Conservation (phyloP, 2,797 vertebrate genomes). For the Lutjanus campechanus region DNA sequence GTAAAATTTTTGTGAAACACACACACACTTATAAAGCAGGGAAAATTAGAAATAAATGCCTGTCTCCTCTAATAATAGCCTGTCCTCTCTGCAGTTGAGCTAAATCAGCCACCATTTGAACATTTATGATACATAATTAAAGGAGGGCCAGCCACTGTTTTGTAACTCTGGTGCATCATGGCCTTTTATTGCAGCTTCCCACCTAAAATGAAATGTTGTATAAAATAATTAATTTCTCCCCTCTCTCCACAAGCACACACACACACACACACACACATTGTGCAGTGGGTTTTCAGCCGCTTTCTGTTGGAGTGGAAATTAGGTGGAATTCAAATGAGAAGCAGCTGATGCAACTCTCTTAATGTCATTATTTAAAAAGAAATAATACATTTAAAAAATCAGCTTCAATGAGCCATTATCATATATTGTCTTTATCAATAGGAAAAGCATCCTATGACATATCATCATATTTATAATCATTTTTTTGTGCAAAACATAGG, state of each 20-base stretch:
- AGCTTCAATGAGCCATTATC: not conserved
- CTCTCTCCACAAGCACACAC: not conserved
- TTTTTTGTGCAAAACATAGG: conserved; percentile 17
- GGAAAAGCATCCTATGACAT: not conserved
- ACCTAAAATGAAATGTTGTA: conserved; percentile 49
- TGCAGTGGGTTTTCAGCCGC: conserved; percentile 19
- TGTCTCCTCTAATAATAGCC: conserved; percentile 60
- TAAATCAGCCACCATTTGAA: conserved; percentile 61
- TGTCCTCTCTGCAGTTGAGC: conserved; percentile 41
- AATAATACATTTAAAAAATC: not conserved
- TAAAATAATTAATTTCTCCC: conserved; percentile 41
- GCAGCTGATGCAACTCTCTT: conserved; percentile 42
- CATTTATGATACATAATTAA: conserved; percentile 64
- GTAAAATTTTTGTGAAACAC: conserved; percentile 13
- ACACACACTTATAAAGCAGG: conserved; percentile 31
- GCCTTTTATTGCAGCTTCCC: conserved; percentile 39
- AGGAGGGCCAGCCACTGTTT: conserved; percentile 30
- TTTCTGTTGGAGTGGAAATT: conserved; percentile 21
- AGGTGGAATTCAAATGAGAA: conserved; percentile 49
- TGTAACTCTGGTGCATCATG: conserved; percentile 18
- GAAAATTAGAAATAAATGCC: conserved; percentile 60
- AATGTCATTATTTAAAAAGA: conserved; percentile 14
- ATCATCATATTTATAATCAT: not conserved
- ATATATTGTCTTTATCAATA: conserved; percentile 1
- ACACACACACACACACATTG: not conserved